Base-by-base conservation (phyloP, 2,888 invertebrate genomes). In the Drosophila diplacantha region DNA sequence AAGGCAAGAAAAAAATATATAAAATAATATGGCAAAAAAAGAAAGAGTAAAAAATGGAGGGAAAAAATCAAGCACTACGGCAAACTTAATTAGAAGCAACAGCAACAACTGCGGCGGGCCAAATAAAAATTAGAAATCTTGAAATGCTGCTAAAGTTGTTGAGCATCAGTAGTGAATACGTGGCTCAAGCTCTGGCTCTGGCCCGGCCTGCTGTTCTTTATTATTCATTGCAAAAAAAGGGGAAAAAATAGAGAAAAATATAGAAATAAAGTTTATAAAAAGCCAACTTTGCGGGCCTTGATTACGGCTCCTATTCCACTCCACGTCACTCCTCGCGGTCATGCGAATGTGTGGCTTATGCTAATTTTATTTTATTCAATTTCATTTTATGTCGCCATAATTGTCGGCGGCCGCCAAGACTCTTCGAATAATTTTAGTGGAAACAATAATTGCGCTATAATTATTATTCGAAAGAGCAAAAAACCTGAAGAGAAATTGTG, bases 121-220 rank as follows among this genome's bases (percentile, higher is more conserved):
- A 78, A 73, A 78, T 64, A 77, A 69, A 68, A 75, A 69, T 77
- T 77, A 74, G 72, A 74, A 74, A 75, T 75, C 78, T 77, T 69
- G 66, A 66, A 66, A 66, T 68, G 69, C 53, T 66, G 63, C 54
- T 51, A 49, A 66, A 65, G 65, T 57, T 66, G 60, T 55, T 39
- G 43, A 62, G 69, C 68, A 68, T 68, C 69, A 59, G 49, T 60
- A 62, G 63, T 29, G 44, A 49, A 60, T 66, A 66, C 66, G 66
- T 66, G 66, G 66, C 69, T 54, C 14, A 35, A 32, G 11, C 32
- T 20, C 20, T 20, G 18, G 18, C 18, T 20, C 20, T 12, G 26
- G 35, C n/a, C 8, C 49, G 50, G 44, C 44, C 37, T 54, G 54
- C 35, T 51, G 29, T 55, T 55, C 53, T 26, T 57, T 43, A 26